Base-by-base conservation (phyloP, 2,113 vertebrate species). In the Ciconia boyciana region DNA sequence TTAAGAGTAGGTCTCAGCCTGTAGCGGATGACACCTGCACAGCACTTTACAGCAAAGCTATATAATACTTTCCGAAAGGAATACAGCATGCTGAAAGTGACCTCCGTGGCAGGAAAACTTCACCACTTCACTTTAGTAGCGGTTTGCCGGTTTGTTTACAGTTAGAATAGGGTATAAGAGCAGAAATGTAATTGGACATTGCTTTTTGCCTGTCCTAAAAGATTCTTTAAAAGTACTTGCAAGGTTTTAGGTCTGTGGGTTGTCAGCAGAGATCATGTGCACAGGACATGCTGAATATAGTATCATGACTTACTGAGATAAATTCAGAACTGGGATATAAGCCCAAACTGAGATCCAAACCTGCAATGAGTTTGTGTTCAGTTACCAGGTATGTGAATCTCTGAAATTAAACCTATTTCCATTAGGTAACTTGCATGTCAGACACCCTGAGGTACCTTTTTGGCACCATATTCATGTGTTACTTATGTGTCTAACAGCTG, bases 21-120 rank as follows among this genome's bases (percentile, higher is more conserved):
- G 58, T 91, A 72, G 91, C 16, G 6, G 58, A 68, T 96, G 97
- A 97, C 98, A 98, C 98, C 98, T 98, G 98, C 91, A 1, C 74
- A 70, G 71, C 77, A 34, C 86, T 97, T 92, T 49, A 22, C 64
- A 85, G 86, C 64, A 72, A 83, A 81, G 89, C 46, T 14, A 24
- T 68, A 34, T 57, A 62, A 10, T 68, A 86, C 91, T 94, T 97
- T 96, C 64, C 34, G 6, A 66, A 89, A 88, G 86, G 57, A 36
- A 0, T 80, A 28, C 34, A 16, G n/a, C 72, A 29, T 46, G 66
- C 72, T 85, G 77, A 81, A 69, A 70, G 44, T 11, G 26, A 93
- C 44, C 36, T 88, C 55, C 3, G 18, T 48, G 41, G 66, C 86
- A 89, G 86, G 41, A 61, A 74, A 95, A 95, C 96, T 96, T 96